These are phyloP conservation scores for Drosophila rhopaloa DNA, from an alignment of 1,140 invertebrate genomes.

Conservation along the genomic window DNA sequence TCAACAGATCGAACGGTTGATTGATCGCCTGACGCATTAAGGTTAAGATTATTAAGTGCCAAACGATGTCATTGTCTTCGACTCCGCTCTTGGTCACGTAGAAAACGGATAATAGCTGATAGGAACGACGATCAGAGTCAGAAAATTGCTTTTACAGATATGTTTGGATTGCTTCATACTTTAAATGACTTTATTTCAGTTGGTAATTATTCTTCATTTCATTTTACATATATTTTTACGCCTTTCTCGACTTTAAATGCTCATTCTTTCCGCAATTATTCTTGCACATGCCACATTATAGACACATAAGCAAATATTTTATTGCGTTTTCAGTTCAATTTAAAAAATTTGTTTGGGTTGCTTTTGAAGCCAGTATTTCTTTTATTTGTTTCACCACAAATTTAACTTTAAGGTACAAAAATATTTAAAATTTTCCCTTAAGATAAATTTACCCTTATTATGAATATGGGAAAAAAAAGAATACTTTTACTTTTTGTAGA, in stretches of 20 bases:
- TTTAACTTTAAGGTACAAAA: no score
- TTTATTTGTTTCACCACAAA: no score
- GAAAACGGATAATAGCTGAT: constrained; percentile 7
- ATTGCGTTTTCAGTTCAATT: no score
- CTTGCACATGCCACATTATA: neutral
- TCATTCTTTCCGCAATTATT: neutral
- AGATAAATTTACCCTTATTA: no score
- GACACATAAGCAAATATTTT: no score
- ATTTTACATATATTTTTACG: neutral
- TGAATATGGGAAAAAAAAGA: no score
- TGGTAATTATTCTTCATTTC: neutral
- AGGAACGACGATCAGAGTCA: constrained; percentile 5
- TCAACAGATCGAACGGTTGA: constrained; percentile 43
- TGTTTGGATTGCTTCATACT: constrained; percentile 1
- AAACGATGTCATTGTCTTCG: constrained; percentile 74
- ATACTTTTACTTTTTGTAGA: no score
- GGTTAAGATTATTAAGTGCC: constrained; percentile 73
- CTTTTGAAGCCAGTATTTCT: no score
- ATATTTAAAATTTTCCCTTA: no score
- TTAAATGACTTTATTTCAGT: neutral
- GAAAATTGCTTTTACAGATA: constrained; percentile 10
- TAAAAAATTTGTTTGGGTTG: no score
- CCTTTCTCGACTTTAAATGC: neutral
- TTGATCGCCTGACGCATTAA: constrained; percentile 67
- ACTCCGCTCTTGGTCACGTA: constrained; percentile 30